Evolutionary conservation across 2,113 vertebrate species (phyloP).

Genomic region (Pimephales promelas): DNA sequence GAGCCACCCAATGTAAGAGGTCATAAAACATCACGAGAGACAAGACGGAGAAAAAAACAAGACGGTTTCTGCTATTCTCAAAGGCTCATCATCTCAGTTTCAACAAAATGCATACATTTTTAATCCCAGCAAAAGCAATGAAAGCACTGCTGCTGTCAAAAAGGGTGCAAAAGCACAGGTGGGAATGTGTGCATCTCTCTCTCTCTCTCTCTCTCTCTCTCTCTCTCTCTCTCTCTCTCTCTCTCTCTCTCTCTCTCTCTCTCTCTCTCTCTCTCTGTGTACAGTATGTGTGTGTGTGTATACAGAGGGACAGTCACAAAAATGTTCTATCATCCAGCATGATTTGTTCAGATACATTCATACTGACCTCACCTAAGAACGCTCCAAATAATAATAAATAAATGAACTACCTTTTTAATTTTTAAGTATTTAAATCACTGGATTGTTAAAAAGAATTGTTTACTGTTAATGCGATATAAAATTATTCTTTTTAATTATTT

Average conservation of each 20-base stretch:
- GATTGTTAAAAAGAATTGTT: no score
- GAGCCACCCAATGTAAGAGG: not conserved
- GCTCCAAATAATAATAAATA: not conserved
- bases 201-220: no score
- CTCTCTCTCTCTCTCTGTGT: no score
- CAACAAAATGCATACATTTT: slow-evolving; percentile 55
- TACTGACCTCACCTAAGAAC: not conserved
- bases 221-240: no score
- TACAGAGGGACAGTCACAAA: not conserved
- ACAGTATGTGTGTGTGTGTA: slow-evolving; percentile 3
- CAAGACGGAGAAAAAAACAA: not conserved
- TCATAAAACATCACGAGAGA: slow-evolving; percentile 22
- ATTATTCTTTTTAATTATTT: not conserved
- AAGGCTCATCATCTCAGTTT: slow-evolving; percentile 64
- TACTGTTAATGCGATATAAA: not conserved
- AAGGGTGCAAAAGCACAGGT: slow-evolving; percentile 35
- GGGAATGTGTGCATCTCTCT: not conserved
- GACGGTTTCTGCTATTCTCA: not conserved
- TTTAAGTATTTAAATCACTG: no score
- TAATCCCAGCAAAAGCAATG: slow-evolving; percentile 53
- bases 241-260: no score
- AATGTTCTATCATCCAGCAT: slow-evolving; percentile 28
- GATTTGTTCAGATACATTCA: slow-evolving; percentile 41
- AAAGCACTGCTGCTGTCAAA: slow-evolving; percentile 45
- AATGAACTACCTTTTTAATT: no score